These are phyloP conservation scores for Brachionus manjavacas DNA, from an alignment of 1,140 invertebrate genomes.

Conservation along the genomic window DNA sequence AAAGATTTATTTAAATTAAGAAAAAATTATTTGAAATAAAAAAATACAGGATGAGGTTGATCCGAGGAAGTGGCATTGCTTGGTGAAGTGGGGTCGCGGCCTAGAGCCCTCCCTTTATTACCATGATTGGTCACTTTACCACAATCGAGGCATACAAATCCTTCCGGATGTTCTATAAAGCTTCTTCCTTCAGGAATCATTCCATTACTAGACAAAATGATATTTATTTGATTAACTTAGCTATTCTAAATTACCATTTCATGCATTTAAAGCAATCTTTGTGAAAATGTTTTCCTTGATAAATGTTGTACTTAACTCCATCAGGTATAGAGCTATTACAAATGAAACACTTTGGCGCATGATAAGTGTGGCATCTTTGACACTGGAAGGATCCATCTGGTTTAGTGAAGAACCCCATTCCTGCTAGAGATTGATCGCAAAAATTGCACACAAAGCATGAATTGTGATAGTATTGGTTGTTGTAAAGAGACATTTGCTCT, in stretches of 20 bases:
- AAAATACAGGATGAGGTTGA: conserved; percentile 21
- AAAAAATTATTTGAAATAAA: background rate
- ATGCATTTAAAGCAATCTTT: conserved; percentile 40
- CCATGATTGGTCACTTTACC: conserved; percentile 37
- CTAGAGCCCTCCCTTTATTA: background rate
- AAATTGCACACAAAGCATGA: conserved; percentile 35
- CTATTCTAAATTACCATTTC: conserved; percentile 6
- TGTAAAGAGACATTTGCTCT: conserved; percentile 41
- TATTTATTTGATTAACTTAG: background rate
- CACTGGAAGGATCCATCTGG: conserved; percentile 38
- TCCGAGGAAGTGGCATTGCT: conserved; percentile 1
- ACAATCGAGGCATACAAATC: conserved; percentile 34
- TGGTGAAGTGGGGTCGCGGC: background rate
- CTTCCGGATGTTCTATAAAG: conserved; percentile 20
- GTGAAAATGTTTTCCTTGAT: conserved; percentile 42
- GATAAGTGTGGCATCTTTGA: conserved; percentile 32
- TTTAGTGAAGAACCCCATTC: conserved; percentile 23
- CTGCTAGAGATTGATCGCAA: conserved; percentile 31
- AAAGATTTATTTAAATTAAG: background rate
- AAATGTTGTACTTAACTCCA: conserved; percentile 40
- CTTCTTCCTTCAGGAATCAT: conserved; percentile 34
- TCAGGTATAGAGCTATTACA: conserved; percentile 37
- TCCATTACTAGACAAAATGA: background rate
- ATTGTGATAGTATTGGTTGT: conserved; percentile 26
- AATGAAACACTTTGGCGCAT: conserved; percentile 30